phyloP scores from a whole-genome alignment of 2,888 invertebrate genomes.

The Ptychoptera contaminata region DNA sequence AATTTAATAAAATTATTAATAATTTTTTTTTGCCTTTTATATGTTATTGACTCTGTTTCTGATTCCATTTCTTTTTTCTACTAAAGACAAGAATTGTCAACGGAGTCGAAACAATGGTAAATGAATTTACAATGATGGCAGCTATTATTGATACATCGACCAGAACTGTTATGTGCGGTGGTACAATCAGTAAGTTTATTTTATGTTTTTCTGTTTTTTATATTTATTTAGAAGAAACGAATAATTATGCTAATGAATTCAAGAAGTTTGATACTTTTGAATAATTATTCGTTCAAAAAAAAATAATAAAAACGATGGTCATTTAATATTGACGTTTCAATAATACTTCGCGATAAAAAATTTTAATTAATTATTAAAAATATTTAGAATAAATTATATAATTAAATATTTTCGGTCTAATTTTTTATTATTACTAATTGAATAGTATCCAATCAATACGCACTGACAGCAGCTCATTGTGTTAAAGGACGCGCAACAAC shows the following conservation, averaged over 20 bases:
- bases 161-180: not conserved
- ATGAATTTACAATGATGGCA: slow-evolving; percentile 39
- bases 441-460: slow-evolving; percentile 5
- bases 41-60: no score
- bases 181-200: slow-evolving; percentile 4
- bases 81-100: slow-evolving; percentile 29
- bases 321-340: no score
- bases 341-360: no score
- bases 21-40: no score
- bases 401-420: no score
- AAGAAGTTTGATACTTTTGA: no score
- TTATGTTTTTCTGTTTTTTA: not conserved
- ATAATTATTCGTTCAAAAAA: no score
- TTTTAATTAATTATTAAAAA: not conserved
- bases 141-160: slow-evolving; percentile 24
- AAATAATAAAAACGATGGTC: no score
- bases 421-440: not conserved
- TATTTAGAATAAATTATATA: not conserved
- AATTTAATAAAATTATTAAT: no score
- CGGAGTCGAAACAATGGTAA: slow-evolving; percentile 32
- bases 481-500: not conserved
- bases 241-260: no score
- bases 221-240: no score
- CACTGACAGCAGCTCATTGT: slow-evolving; percentile 10
- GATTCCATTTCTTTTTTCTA: no score